These are phyloP conservation scores for Motacilla alba DNA, from an alignment of 2,113 vertebrate species.

Conservation along the genomic window DNA sequence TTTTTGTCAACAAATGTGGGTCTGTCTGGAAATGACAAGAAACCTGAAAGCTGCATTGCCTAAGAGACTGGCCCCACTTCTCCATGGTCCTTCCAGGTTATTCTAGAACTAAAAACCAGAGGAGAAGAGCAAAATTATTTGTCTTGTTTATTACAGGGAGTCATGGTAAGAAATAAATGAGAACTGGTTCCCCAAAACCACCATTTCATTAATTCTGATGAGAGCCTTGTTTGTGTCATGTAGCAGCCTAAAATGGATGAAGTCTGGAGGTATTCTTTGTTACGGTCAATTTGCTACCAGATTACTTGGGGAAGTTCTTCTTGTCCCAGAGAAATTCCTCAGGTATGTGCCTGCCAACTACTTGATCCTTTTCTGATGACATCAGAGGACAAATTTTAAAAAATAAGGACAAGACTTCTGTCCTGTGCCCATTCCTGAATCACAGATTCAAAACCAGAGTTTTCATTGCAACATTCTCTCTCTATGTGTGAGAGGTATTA, in stretches of 20 bases:
- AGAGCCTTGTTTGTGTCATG: neutral
- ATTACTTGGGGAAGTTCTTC: neutral
- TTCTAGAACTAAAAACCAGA: neutral
- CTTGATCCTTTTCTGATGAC: neutral
- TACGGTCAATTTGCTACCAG: neutral
- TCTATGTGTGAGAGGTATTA: neutral
- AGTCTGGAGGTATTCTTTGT: neutral
- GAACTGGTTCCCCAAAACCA: neutral
- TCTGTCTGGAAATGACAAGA: neutral
- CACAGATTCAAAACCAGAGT: neutral
- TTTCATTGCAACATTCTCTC: neutral
- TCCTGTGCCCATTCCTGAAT: neutral
- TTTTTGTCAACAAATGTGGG: conserved; percentile 18
- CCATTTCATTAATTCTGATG: neutral
- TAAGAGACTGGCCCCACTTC: neutral
- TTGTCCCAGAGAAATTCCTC: neutral
- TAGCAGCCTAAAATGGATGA: neutral
- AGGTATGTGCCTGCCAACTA: neutral
- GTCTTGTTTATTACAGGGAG: neutral
- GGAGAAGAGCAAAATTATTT: neutral
- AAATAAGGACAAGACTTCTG: neutral
- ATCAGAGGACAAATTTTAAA: neutral
- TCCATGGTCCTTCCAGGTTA: neutral
- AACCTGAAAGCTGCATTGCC: neutral
- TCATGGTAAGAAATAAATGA: neutral